Evolutionary conservation across 2,888 invertebrate genomes (phyloP).

Genomic region (Eudemis profundana): DNA sequence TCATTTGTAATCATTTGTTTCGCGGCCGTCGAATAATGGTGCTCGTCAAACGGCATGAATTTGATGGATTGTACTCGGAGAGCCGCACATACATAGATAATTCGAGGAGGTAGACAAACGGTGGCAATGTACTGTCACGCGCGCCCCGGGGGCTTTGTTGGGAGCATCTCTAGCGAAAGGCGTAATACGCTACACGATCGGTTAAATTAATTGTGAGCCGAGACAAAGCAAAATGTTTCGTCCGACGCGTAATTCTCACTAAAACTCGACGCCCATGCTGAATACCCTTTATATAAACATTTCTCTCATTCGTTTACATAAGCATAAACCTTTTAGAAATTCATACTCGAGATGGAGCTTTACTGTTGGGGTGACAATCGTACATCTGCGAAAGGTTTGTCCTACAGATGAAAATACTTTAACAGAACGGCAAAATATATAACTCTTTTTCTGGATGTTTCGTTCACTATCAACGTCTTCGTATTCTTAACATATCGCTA

Average conservation of each 20-base stretch:
- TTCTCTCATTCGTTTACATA: slow-evolving; percentile 16
- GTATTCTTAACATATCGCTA: no score
- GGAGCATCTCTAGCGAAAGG: slow-evolving; percentile 22
- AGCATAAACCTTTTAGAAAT: slow-evolving; percentile 6
- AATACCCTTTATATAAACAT: slow-evolving; percentile 28
- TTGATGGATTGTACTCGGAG: slow-evolving; percentile 68
- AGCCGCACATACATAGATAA: slow-evolving; percentile 54
- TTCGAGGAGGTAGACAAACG: slow-evolving; percentile 48
- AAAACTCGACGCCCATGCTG: slow-evolving; percentile 14
- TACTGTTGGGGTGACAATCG: no score
- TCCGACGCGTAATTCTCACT: slow-evolving; percentile 4
- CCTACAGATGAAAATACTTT: no score
- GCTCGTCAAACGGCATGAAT: slow-evolving; percentile 74
- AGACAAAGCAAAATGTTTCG: slow-evolving; percentile 8
- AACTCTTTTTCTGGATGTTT: no score
- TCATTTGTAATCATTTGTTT: slow-evolving; percentile 86
- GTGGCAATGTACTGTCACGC: slow-evolving; percentile 19
- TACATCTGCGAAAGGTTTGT: no score
- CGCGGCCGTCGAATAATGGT: slow-evolving; percentile 78
- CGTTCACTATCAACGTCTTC: no score
- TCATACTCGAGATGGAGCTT: background rate
- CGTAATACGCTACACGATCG: slow-evolving; percentile 14
- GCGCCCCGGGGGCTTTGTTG: slow-evolving; percentile 31
- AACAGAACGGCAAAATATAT: no score
- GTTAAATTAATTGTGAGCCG: slow-evolving; percentile 36